Conservation (phyloP, 2,797 vertebrate species). For the Hephaestus fuliginosus region DNA sequence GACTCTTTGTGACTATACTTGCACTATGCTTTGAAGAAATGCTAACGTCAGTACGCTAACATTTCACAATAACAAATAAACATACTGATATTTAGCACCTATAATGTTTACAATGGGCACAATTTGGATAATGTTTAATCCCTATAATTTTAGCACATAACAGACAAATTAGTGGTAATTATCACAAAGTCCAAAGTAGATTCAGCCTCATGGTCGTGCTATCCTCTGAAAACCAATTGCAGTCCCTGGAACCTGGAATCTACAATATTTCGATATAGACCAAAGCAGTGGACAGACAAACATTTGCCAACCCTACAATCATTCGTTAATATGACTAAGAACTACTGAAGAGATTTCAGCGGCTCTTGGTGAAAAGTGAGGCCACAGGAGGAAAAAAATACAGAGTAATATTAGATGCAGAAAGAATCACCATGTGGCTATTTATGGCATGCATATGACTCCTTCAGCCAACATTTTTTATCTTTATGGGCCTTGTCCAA, state of each 20-base stretch:
- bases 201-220: not conserved
- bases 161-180: no score
- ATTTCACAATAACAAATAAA: not conserved
- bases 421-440: not conserved
- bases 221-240: not conserved
- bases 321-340: not conserved
- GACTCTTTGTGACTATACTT: not conserved
- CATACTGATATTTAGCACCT: not conserved
- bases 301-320: not conserved
- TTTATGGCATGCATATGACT: not conserved
- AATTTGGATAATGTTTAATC: not conserved
- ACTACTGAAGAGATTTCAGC: not conserved
- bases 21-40: constrained; percentile 3
- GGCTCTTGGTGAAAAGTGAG: not conserved
- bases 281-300: not conserved
- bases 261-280: not conserved
- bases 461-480: not conserved
- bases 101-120: not conserved
- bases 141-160: no score
- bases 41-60: not conserved
- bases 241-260: no score
- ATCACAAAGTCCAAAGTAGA: no score
- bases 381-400: not conserved
- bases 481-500: not conserved
- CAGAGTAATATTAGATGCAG: not conserved